Base-by-base conservation (phyloP, 2,797 vertebrate genomes). In the Craterocephalus amniculus region DNA sequence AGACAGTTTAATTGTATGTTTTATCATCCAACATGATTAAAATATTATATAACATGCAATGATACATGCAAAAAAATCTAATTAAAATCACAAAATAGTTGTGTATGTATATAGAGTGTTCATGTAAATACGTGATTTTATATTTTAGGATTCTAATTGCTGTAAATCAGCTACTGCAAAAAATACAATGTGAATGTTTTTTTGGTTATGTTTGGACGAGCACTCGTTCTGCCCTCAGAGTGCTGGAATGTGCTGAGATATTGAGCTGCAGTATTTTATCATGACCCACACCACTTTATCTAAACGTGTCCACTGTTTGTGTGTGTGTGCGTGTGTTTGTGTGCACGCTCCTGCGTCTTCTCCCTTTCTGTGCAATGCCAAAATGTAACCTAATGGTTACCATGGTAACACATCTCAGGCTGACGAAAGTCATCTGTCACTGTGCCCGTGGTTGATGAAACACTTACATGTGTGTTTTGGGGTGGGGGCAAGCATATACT, bases 361-460 rank as follows among this genome's bases (percentile, higher is more conserved):
- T 78, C 74, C 63, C 64, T 74, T 72, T 76, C 55, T 58, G 67
- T 58, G 79, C 80, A 61, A 64, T 76, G 78, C 71, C 26, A 68
- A 87, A 90, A 89, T 87, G 79, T 79, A 74, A 84, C 81, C 78
- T 83, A 91, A 85, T 83, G 83, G 92, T 92, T 88, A 79, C 92
- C 91, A 91, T n/a, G 84, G 91, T 83, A 90, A 93, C 89, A 81
- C 81, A 87, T 80, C 70, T 85, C 78, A 78, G 85, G 79, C 90
- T 91, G 89, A 88, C 89, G 90, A 89, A 90, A 88, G 89, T 91
- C 88, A 91, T 92, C 87, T 88, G 89, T 92, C 85, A 91, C 83
- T 58, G 57, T 77, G 80, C 84, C 58, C 27, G 61, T 20, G 63
- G 75, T 65, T 83, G 72, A 88, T 82, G 83, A 82, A 86, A 87